phyloP scores from a whole-genome alignment of 2,888 invertebrate species.

The Macrosoma leucophasiata region DNA sequence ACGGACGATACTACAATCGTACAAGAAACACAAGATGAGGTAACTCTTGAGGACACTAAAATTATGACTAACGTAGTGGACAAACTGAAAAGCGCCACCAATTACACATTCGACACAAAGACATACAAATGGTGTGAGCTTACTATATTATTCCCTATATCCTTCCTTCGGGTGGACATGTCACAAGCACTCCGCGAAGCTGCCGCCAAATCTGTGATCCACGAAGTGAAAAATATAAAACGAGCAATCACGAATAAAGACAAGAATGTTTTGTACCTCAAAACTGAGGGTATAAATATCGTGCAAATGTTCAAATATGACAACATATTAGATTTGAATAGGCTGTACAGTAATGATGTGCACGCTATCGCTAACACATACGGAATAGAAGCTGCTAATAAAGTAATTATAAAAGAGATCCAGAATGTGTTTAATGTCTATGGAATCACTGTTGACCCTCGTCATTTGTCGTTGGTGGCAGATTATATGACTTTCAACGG shows the following conservation, averaged over 20 bases:
- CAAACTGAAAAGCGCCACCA: slow-evolving; percentile 59
- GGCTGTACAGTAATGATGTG: slow-evolving; percentile 94
- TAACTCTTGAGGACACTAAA: slow-evolving; percentile 39
- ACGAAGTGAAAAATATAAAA: slow-evolving; percentile 87
- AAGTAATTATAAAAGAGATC: slow-evolving; percentile 94
- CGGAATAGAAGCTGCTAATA: slow-evolving; percentile 96
- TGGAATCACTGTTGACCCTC: slow-evolving; percentile 95
- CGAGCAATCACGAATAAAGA: slow-evolving; percentile 88
- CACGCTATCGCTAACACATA: slow-evolving; percentile 92
- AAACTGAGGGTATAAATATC: slow-evolving; percentile 97
- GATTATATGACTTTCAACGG: slow-evolving; percentile 99
- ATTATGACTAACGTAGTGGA: slow-evolving; percentile 56
- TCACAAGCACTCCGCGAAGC: slow-evolving; percentile 82
- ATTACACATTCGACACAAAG: slow-evolving; percentile 85
- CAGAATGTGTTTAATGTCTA: slow-evolving; percentile 98
- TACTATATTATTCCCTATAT: slow-evolving; percentile 79
- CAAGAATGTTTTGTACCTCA: slow-evolving; percentile 79
- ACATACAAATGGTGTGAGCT: slow-evolving; percentile 90
- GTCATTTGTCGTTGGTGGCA: slow-evolving; percentile 94
- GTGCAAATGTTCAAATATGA: slow-evolving; percentile 90
- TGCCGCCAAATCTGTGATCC: slow-evolving; percentile 83
- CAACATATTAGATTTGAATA: slow-evolving; percentile 85
- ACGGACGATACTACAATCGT: slow-evolving; percentile 41
- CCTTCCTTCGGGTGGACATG: slow-evolving; percentile 78
- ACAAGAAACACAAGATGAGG: slow-evolving; percentile 37